Percentiles rank a stretch among this genome's conserved stretches.
Conservation (phyloP, 2,113 vertebrate species). For the Spheniscus mendiculus region DNA sequence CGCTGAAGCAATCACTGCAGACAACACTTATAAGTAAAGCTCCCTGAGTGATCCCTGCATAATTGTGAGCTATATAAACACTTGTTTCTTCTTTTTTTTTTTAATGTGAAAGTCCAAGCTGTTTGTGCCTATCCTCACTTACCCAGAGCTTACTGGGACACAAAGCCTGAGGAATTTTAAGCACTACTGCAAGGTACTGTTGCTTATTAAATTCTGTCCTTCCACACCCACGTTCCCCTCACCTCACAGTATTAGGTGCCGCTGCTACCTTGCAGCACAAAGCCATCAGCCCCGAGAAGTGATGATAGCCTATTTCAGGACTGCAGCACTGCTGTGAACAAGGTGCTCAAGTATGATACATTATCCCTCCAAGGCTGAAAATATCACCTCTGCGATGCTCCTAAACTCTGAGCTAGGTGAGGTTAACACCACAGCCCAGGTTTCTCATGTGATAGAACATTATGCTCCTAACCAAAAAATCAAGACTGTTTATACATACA, state of each 20-base stretch:
- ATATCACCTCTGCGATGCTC: slow-evolving; percentile 23
- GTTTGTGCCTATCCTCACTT: background rate
- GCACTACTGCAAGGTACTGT: background rate
- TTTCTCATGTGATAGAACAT: background rate
- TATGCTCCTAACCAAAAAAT: slow-evolving; percentile 15
- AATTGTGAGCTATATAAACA: background rate
- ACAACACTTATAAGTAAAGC: background rate
- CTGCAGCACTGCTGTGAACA: slow-evolving; percentile 56
- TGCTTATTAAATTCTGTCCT: slow-evolving; percentile 50
- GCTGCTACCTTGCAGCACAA: slow-evolving; percentile 36
- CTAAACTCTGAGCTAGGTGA: slow-evolving; percentile 38
- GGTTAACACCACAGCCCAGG: slow-evolving; percentile 33
- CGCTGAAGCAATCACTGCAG: background rate
- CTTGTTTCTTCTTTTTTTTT: background rate
- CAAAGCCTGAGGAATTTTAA: background rate
- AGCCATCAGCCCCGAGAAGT: slow-evolving; percentile 34
- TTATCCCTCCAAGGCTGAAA: slow-evolving; percentile 57
- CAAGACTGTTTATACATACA: background rate
- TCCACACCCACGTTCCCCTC: background rate
- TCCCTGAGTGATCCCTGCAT: background rate
- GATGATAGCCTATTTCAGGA: slow-evolving; percentile 58
- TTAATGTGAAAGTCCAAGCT: background rate
- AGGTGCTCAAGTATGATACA: slow-evolving; percentile 65
- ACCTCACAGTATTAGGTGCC: background rate
- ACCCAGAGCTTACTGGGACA: background rate